A percentile compares a stretch with the other conserved stretches of the same genome.
phyloP scores from a whole-genome alignment of 2,888 invertebrate species.

The Rotaria magnacalcarata region DNA sequence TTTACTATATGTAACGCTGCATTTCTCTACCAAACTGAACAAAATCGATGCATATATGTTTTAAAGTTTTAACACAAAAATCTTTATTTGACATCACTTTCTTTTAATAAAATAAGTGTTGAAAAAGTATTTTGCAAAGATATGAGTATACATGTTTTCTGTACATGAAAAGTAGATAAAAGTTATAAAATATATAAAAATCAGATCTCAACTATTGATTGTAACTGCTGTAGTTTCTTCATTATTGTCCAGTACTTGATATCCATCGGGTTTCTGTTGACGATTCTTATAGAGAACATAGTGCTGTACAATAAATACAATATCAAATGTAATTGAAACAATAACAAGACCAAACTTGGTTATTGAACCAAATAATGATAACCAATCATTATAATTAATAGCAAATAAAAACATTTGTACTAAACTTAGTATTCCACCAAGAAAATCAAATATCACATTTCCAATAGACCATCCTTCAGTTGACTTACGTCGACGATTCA shows the following conservation, averaged over 20 bases:
- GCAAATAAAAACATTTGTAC: constrained; percentile 90
- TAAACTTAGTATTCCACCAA: constrained; percentile 86
- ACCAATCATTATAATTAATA: constrained; percentile 78
- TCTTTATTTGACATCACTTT: too few species aligned
- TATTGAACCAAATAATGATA: constrained; percentile 87
- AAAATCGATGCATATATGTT: too few species aligned
- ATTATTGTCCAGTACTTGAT: background rate
- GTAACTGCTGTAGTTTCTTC: background rate
- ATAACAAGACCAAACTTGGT: constrained; percentile 94
- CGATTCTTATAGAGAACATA: constrained; percentile 72
- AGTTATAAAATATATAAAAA: background rate
- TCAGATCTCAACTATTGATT: background rate
- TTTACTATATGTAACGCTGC: too few species aligned
- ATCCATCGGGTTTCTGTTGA: background rate
- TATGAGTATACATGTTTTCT: background rate
- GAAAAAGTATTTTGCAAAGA: too few species aligned
- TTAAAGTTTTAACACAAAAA: too few species aligned
- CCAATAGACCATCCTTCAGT: constrained; percentile 98
- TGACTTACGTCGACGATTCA: constrained; percentile 90
- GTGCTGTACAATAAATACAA: constrained; percentile 93
- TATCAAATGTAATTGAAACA: constrained; percentile 90
- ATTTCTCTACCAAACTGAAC: too few species aligned
- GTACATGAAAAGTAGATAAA: background rate
- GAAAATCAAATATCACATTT: constrained; percentile 90
- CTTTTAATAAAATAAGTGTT: too few species aligned